These are phyloP conservation scores for Vollenhovia emeryi DNA, from an alignment of 1,140 invertebrate genomes.

Conservation along the genomic window DNA sequence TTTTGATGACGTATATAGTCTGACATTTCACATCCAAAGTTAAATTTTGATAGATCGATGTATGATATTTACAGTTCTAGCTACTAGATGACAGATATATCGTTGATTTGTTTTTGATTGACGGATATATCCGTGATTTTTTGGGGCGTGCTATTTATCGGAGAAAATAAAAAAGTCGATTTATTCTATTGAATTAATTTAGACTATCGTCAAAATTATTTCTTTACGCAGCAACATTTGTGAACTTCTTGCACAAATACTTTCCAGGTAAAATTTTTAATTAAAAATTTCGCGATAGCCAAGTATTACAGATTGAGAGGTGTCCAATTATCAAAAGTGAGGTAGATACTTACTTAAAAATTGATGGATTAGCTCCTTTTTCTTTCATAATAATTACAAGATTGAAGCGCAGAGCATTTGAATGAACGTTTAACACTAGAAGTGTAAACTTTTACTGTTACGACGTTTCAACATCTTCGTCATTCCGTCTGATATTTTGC, in stretches of 20 bases:
- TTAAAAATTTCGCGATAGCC: too few species aligned
- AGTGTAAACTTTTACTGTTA: neutral
- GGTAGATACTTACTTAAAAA: neutral
- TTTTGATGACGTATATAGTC: too few species aligned
- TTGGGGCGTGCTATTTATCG: too few species aligned
- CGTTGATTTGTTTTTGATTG: too few species aligned
- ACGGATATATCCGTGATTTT: too few species aligned
- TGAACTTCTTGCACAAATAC: too few species aligned
- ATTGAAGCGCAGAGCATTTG: neutral
- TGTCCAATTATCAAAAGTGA: neutral
- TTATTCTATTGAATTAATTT: neutral
- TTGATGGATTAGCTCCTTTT: neutral
- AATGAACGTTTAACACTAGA: neutral
- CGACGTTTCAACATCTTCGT: neutral
- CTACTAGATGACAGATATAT: constrained; percentile 19
- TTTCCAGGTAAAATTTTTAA: too few species aligned
- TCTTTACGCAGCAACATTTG: too few species aligned
- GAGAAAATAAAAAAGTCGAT: neutral
- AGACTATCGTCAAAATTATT: neutral
- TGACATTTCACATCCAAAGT: constrained; percentile 57
- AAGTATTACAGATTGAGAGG: neutral
- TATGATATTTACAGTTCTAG: constrained; percentile 32
- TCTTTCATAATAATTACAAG: neutral
- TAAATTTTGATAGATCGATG: constrained; percentile 54
- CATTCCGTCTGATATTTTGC: neutral